These are phyloP conservation scores for Eupithecia subumbrata DNA, from an alignment of 2,888 invertebrate genomes.

Conservation along the genomic window DNA sequence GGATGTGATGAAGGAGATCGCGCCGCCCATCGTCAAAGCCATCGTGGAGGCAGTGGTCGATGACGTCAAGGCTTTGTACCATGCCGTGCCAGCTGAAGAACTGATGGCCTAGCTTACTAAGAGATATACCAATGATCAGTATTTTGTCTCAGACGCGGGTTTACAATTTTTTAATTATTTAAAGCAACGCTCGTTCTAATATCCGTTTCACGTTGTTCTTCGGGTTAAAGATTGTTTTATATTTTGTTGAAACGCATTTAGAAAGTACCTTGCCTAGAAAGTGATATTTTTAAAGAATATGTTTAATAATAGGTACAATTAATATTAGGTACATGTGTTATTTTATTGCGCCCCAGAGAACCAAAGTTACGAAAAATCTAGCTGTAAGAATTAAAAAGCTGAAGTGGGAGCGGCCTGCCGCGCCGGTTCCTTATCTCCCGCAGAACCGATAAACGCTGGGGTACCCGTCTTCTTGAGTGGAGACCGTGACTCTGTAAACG, in stretches of 20 bases:
- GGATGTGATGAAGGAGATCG: slow-evolving; percentile 72
- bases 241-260: not conserved
- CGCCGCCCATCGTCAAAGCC: slow-evolving; percentile 67
- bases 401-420: too few relatives aligned
- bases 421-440: not conserved
- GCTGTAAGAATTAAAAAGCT: too few relatives aligned
- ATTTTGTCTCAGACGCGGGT: not conserved
- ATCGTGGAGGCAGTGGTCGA: slow-evolving; percentile 61
- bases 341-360: not conserved
- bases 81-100: slow-evolving; percentile 63
- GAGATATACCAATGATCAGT: not conserved
- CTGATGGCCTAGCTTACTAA: slow-evolving; percentile 39
- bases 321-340: not conserved
- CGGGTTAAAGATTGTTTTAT: not conserved
- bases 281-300: slow-evolving; percentile 2
- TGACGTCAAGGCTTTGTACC: slow-evolving; percentile 61
- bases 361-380: not conserved
- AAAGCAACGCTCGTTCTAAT: not conserved
- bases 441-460: not conserved
- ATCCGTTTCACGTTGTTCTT: not conserved
- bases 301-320: not conserved
- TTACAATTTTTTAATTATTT: not conserved
- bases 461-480: not conserved
- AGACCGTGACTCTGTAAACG: not conserved
- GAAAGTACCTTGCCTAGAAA: not conserved